phyloP scores from a whole-genome alignment of 1,140 invertebrate genomes.

The Hetaerina americana region DNA sequence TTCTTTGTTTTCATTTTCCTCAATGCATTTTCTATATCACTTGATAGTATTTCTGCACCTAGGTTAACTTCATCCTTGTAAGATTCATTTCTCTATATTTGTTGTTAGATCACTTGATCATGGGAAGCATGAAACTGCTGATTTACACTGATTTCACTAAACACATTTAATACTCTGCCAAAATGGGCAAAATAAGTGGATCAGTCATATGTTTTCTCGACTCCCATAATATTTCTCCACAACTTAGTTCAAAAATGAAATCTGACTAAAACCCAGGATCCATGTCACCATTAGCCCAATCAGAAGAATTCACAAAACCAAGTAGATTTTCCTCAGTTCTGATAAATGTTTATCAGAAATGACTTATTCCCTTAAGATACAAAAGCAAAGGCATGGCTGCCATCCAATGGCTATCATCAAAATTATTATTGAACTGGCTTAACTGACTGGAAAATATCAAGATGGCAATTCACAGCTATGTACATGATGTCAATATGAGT shows the following conservation, averaged over 20 bases:
- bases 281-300: neutral
- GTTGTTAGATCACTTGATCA: too few species aligned
- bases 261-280: slow-evolving; percentile 17
- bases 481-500: neutral
- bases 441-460: neutral
- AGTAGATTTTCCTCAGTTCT: neutral
- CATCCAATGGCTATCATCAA: neutral
- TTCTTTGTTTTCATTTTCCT: too few species aligned
- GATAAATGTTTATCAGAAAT: neutral
- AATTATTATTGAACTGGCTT: neutral
- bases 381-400: neutral
- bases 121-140: too few species aligned
- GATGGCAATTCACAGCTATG: neutral
- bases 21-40: too few species aligned
- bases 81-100: too few species aligned
- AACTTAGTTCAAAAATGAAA: slow-evolving; percentile 21
- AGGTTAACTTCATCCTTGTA: too few species aligned
- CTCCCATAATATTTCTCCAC: slow-evolving; percentile 34
- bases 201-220: slow-evolving; percentile 34
- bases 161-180: too few species aligned
- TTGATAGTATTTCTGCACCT: too few species aligned
- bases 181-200: too few species aligned
- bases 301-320: neutral
- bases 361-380: neutral
- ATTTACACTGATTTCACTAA: too few species aligned